A percentile compares a stretch with the other conserved stretches of the same genome.
Evolutionary conservation across 2,888 invertebrate genomes (phyloP).

Genomic region (Steinernema scapterisci): DNA sequence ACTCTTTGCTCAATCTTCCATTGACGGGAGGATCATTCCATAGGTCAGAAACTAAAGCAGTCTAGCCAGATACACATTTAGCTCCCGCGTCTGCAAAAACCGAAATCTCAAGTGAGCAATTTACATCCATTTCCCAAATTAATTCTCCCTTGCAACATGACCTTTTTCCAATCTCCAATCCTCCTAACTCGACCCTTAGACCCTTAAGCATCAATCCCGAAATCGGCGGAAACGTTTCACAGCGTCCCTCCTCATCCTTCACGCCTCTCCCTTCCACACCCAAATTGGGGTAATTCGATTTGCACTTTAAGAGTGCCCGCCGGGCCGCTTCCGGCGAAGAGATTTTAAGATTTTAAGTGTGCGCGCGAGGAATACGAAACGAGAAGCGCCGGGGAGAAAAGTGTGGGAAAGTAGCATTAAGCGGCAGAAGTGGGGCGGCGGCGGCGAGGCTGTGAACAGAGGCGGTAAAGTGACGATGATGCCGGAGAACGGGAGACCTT

Average conservation of each 20-base stretch:
- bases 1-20: too few species aligned
- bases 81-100: too few species aligned
- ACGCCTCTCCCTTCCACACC: not conserved
- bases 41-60: too few species aligned
- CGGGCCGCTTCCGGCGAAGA: slow-evolving; percentile 18
- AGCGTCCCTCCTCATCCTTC: too few species aligned
- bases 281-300: slow-evolving; percentile 30
- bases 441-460: too few species aligned
- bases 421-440: too few species aligned
- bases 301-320: slow-evolving; percentile 25
- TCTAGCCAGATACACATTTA: too few species aligned
- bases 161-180: not conserved
- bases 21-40: too few species aligned
- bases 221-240: not conserved
- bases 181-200: not conserved
- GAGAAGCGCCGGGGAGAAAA: not conserved
- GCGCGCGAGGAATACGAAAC: slow-evolving; percentile 18
- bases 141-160: not conserved
- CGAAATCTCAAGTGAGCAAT: too few species aligned
- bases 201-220: not conserved
- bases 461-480: too few species aligned
- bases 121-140: too few species aligned
- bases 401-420: slow-evolving; percentile 19
- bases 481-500: not conserved
- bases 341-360: slow-evolving; percentile 3